phyloP scores from a whole-genome alignment of 2,888 invertebrate genomes.

The Noctua janthe region DNA sequence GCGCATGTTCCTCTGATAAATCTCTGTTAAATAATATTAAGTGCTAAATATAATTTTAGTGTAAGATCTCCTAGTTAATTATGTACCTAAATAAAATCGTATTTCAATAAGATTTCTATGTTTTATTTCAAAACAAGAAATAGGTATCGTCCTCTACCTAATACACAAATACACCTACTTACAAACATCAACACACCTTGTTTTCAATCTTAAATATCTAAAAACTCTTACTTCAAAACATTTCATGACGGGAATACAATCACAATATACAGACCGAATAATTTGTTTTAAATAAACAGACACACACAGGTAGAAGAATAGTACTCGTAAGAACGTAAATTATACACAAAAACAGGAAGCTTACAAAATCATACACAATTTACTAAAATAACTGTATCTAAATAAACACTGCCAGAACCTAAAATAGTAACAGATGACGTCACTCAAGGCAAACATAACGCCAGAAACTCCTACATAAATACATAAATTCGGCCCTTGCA shows the following conservation, averaged over 20 bases:
- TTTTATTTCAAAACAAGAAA: constrained; percentile 19
- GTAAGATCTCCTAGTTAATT: neutral
- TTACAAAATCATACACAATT: neutral
- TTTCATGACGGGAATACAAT: no score
- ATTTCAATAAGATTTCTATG: neutral
- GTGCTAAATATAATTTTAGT: neutral
- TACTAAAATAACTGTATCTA: neutral
- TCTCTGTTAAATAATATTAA: constrained; percentile 1
- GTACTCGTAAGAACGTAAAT: neutral
- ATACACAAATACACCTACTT: no score
- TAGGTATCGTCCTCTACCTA: neutral
- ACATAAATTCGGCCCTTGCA: constrained; percentile 1
- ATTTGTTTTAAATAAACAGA: neutral
- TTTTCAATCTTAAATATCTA: neutral
- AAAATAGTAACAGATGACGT: constrained; percentile 7
- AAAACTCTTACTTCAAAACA: neutral
- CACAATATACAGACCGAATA: neutral
- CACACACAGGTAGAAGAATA: no score
- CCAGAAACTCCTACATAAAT: neutral
- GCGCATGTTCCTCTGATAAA: constrained; percentile 21
- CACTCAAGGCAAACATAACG: neutral
- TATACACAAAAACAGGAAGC: constrained; percentile 4
- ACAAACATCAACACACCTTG: no score
- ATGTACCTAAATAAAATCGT: constrained; percentile 17
- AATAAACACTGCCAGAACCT: constrained; percentile 4